Evolutionary conservation across 1,140 invertebrate genomes (phyloP).

Genomic region (Lysiphlebus fabarum): DNA sequence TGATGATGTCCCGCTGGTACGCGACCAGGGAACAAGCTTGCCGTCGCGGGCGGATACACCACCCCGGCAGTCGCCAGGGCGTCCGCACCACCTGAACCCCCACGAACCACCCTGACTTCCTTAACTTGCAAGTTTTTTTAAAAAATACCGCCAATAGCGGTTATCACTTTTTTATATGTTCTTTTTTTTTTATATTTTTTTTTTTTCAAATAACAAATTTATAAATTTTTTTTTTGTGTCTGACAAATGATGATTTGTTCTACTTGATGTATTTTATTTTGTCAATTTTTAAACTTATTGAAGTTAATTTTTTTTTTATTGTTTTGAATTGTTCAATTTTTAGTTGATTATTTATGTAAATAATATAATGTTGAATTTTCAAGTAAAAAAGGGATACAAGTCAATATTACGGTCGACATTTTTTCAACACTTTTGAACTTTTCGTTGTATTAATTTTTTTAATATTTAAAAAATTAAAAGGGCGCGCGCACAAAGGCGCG

Average conservation of each 20-base stretch:
- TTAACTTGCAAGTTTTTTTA: constrained; percentile 26
- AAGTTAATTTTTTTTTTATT: neutral
- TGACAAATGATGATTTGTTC: too few relatives aligned
- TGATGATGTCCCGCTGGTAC: constrained; percentile 47
- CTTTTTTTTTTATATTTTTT: neutral
- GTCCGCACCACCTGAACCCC: constrained; percentile 51
- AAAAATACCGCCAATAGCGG: constrained; percentile 1
- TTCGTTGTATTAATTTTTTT: too few relatives aligned
- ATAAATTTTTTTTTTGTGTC: too few relatives aligned
- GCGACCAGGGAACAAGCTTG: constrained; percentile 50
- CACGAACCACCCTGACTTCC: constrained; percentile 52
- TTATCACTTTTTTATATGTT: neutral
- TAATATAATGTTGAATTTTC: too few relatives aligned
- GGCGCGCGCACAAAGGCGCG: constrained; percentile 19
- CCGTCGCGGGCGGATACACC: constrained; percentile 54
- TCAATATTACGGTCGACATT: constrained; percentile 11
- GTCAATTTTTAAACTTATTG: too few relatives aligned
- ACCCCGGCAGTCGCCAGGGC: constrained; percentile 55
- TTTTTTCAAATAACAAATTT: too few relatives aligned
- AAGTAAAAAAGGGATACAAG: neutral
- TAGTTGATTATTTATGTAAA: too few relatives aligned
- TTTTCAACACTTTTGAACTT: too few relatives aligned
- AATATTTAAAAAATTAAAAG: constrained; percentile 11
- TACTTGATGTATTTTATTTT: too few relatives aligned
- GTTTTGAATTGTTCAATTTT: neutral